phyloP scores from a whole-genome alignment of 2,797 vertebrate genomes.

The Vireo griseus region DNA sequence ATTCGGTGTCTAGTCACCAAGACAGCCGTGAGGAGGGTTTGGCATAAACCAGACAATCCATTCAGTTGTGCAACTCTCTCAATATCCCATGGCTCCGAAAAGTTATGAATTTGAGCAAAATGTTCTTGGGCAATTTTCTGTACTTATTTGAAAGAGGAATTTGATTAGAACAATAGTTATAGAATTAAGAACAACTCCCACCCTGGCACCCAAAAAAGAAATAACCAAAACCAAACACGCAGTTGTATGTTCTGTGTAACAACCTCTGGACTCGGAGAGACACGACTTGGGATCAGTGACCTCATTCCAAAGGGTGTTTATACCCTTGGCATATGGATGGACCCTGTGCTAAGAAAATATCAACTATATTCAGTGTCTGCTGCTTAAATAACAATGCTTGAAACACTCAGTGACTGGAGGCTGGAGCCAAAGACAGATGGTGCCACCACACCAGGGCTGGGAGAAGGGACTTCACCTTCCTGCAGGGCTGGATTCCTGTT shows the following conservation, averaged over 20 bases:
- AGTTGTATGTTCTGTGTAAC: background rate
- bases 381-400: background rate
- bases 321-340: background rate
- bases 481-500: background rate
- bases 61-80: background rate
- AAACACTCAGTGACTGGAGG: background rate
- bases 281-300: background rate
- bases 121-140: constrained; percentile 27
- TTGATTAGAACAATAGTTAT: constrained; percentile 32
- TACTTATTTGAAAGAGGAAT: constrained; percentile 32
- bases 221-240: constrained; percentile 21
- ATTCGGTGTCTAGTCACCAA: background rate
- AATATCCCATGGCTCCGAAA: background rate
- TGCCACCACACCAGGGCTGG: background rate
- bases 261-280: background rate
- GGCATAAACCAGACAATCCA: background rate
- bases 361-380: background rate
- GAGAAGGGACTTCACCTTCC: background rate
- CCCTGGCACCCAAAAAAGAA: background rate
- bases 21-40: background rate
- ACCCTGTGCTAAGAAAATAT: background rate
- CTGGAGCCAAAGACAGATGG: background rate
- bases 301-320: background rate
- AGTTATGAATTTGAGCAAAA: background rate
- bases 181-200: constrained; percentile 35